Conservation (phyloP, 2,888 invertebrate species). For the Orthonevra nobilis region DNA sequence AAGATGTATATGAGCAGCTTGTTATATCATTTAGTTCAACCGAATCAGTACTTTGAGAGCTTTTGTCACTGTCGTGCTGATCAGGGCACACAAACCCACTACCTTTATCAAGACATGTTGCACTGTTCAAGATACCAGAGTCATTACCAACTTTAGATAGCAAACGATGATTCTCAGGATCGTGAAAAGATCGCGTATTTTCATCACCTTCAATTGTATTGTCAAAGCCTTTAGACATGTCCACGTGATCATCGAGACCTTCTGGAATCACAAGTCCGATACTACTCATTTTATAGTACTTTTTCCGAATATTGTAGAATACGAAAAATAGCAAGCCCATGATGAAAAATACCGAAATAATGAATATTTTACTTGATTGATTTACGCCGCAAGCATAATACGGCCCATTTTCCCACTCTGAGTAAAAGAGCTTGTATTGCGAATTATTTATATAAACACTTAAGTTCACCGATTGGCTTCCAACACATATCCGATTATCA, state of each 20-base stretch:
- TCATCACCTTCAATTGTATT: constrained; percentile 71
- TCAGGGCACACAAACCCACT: constrained; percentile 49
- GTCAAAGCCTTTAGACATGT: constrained; percentile 68
- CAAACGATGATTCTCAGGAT: constrained; percentile 71
- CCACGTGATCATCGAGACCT: constrained; percentile 72
- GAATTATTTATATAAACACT: constrained; percentile 46
- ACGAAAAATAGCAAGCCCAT: constrained; percentile 58
- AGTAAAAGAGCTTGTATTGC: constrained; percentile 71
- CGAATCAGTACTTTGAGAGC: constrained; percentile 70
- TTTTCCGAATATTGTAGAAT: constrained; percentile 71
- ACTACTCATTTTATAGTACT: constrained; percentile 75
- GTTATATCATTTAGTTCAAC: constrained; percentile 73
- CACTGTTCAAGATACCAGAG: constrained; percentile 51
- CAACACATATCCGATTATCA: constrained; percentile 33
- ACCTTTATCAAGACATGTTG: constrained; percentile 55
- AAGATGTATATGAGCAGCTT: constrained; percentile 64
- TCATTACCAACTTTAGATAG: constrained; percentile 65
- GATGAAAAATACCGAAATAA: constrained; percentile 55
- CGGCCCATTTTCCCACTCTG: constrained; percentile 72
- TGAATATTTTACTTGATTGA: constrained; percentile 71
- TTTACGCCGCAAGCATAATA: constrained; percentile 69
- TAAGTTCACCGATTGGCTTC: background rate
- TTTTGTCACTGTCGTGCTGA: constrained; percentile 64
- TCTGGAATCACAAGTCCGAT: constrained; percentile 74
- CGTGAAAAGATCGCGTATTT: constrained; percentile 63